These are phyloP conservation scores for Gallinago undulata DNA, from an alignment of 2,113 vertebrate genomes.

Conservation along the genomic window DNA sequence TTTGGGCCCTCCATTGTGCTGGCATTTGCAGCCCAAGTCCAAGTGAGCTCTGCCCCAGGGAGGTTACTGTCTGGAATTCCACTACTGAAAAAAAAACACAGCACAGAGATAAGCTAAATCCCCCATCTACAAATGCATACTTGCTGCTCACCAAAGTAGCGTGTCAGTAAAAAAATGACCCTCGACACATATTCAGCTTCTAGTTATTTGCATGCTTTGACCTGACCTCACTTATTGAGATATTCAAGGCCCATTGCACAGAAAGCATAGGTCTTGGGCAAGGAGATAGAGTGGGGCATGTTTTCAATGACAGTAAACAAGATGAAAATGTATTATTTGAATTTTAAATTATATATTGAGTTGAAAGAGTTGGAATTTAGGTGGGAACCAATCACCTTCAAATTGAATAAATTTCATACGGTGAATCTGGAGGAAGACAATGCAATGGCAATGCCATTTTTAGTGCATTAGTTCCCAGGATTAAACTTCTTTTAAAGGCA, in stretches of 20 bases:
- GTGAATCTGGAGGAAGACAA: not conserved
- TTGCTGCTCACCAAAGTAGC: not conserved
- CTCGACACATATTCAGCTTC: not conserved
- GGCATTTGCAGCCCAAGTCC: not conserved
- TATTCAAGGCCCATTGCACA: not conserved
- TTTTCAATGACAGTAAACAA: not conserved
- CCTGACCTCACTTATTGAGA: not conserved
- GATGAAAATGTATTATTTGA: not conserved
- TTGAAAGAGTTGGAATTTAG: not conserved
- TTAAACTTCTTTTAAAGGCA: not conserved
- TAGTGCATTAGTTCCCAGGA: not conserved
- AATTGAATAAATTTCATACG: not conserved
- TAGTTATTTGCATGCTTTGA: not conserved
- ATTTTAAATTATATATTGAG: not conserved
- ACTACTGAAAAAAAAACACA: not conserved
- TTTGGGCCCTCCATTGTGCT: not conserved
- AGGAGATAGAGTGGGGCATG: not conserved
- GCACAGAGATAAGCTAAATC: not conserved
- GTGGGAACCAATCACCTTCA: not conserved
- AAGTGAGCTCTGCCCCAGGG: not conserved
- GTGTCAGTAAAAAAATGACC: not conserved
- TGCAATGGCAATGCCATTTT: not conserved
- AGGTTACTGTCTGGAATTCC: not conserved
- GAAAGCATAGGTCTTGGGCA: not conserved
- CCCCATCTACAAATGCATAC: not conserved